Evolutionary conservation across 2,797 vertebrate genomes (phyloP), one percentile per base, ranked within the genome.

Genomic region (Paramormyrops hopkinsi): DNA sequence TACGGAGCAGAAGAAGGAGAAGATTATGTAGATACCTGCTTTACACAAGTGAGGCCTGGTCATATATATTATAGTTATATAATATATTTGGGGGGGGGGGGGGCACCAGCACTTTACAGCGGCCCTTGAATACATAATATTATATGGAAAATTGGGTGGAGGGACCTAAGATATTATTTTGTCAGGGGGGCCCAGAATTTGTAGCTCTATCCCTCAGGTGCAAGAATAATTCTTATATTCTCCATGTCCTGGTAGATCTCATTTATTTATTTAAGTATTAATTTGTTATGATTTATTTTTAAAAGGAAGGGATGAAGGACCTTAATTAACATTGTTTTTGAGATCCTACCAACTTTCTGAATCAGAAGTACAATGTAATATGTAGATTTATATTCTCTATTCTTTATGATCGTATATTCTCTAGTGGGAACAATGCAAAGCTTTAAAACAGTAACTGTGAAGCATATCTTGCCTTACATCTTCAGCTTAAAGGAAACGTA

Each of bases 21-120:
- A 41, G 90, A 93, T 90, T 69, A 86, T 82, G 17, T 62, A 44
- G 53, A 93, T 86, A 90, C 92, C 93, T 88, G 83, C 53, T 53
- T 17, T 44, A 53, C 83, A 8, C 46, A 25, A 69, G 86, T 87
- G 22, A 17, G 54, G 87, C 2, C 88, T 54, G 76, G 92, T 86
- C 1, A 19, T 25, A 19, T 14, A 86, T 41, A 41, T 56, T 54
- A 54, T 56, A n/a, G 84, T n/a, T n/a, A n/a, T n/a, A n/a, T n/a
- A n/a, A n/a, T n/a, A n/a, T n/a, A n/a, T n/a, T n/a, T n/a, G n/a
- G n/a, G n/a, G n/a, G n/a, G n/a, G n/a, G 62, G 9, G 62, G 25
- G 56, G 56, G 1, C 9, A 22, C 22, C 22, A 14, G 65, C 12
- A 17, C 12, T 73, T 37, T 5, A 73, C 65, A 73, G 12, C 1